These are phyloP conservation scores for Sarcoramphus papa DNA, from an alignment of 2,797 vertebrate genomes.

Conservation along the genomic window DNA sequence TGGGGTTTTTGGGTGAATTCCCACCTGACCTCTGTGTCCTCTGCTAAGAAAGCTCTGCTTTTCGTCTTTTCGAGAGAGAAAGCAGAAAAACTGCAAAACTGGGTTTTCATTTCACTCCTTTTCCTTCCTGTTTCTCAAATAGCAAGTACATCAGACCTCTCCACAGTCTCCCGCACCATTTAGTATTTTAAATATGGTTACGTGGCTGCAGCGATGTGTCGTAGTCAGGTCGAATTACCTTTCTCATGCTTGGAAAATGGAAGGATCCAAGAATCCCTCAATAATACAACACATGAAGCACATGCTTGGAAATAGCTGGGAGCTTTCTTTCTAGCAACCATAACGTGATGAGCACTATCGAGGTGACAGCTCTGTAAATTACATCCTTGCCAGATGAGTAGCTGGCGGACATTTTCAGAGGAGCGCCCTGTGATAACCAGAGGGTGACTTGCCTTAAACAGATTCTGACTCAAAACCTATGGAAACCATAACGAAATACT, in stretches of 20 bases:
- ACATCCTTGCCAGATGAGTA: neutral
- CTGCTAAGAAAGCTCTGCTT: neutral
- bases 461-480: neutral
- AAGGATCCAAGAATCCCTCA: slow-evolving; percentile 88
- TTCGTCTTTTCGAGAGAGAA: neutral
- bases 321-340: slow-evolving; percentile 85
- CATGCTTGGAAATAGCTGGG: slow-evolving; percentile 87
- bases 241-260: slow-evolving; percentile 72
- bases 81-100: neutral
- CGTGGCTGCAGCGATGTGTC: neutral
- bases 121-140: neutral
- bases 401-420: neutral
- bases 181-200: neutral
- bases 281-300: slow-evolving; percentile 73
- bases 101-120: neutral
- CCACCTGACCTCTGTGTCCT: too few relatives aligned
- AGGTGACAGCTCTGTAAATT: slow-evolving; percentile 3
- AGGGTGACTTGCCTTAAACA: neutral
- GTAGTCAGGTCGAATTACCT: neutral
- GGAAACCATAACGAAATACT: neutral
- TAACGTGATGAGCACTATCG: slow-evolving; percentile 71
- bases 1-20: neutral
- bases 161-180: slow-evolving; percentile 83
- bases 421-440: neutral
- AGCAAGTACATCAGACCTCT: slow-evolving; percentile 85